Base-by-base conservation (phyloP, 2,797 vertebrate genomes). In the Oryzias dopingdopingensis region DNA sequence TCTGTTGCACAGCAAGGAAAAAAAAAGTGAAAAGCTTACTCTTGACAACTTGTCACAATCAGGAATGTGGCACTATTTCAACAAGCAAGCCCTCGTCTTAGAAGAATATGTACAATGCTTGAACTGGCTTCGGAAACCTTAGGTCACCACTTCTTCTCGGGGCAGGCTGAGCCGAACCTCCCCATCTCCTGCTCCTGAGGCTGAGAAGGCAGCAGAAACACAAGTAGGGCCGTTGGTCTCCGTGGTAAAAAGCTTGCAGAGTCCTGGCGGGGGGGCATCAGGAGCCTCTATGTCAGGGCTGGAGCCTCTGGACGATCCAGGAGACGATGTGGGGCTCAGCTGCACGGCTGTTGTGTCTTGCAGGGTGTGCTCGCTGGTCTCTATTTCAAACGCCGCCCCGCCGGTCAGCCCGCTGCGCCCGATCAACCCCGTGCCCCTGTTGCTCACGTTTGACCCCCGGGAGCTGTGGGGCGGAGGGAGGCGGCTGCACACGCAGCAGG, bases 281-380 rank as follows among this genome's bases (percentile, higher is more conserved):
- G 76, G 74, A 4, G 55, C 18, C 42, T 81, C 87, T 49, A 59
- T 67, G 12, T 83, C 88, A 1, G 88, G 83, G 62, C 86, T 88
- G 64, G 87, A 91, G 0, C 62, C 83, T 18, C 70, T 76, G 5
- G 87, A 87, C 0, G 91, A 90, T 17, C 81, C 82, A 0, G 77
- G 81, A 2, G 91, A 86, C 0, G 88, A 86, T 0, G 89, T 86
- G 18, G 90, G 84, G 46, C 87, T 89, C 62, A 90, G 89, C 67
- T 89, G 90, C 68, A 99, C 93, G 0, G 95, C 95, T 0, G 96
- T 99, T 42, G 96, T 98, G 67, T 98, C 96, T 90, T 98, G 96
- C 52, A 96, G 89, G 0, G 95, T 97, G 89, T 96, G 96, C 77
- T 99, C 96, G 0, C 96, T 97, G 66, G 95, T 96, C 81, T 99